Percentiles rank a stretch among this genome's conserved stretches.
Evolutionary conservation across 2,113 vertebrate genomes (phyloP).

Genomic region (Rhipidura dahli): DNA sequence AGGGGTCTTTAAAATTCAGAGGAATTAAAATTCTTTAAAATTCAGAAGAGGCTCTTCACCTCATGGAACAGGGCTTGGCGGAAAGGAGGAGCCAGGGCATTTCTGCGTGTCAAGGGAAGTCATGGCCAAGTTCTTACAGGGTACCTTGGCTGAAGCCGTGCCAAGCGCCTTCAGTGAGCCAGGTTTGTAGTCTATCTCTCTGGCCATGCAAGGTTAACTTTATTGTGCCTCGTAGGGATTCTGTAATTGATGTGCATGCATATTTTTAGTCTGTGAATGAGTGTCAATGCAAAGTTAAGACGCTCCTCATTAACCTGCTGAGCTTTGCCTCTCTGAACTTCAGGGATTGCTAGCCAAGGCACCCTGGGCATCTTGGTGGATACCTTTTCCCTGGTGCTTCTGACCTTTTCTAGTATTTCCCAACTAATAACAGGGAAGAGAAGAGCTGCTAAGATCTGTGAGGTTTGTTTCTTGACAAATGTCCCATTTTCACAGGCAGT

Average conservation of each 20-base stretch:
- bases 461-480: slow-evolving; percentile 80
- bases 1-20: slow-evolving; percentile 34
- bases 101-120: background rate
- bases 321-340: slow-evolving; percentile 2
- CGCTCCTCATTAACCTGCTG: slow-evolving; percentile 28
- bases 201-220: slow-evolving; percentile 65
- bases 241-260: slow-evolving; percentile 43
- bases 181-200: background rate
- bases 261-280: slow-evolving; percentile 1
- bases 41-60: background rate
- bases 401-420: slow-evolving; percentile 38
- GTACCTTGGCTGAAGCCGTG: background rate
- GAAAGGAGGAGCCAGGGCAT: background rate
- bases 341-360: background rate
- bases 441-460: slow-evolving; percentile 51
- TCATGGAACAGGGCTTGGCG: background rate
- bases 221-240: slow-evolving; percentile 56
- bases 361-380: background rate
- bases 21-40: no score
- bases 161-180: background rate
- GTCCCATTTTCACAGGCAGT: slow-evolving; percentile 82
- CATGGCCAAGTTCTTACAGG: background rate
- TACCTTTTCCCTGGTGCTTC: background rate
- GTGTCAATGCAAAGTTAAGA: slow-evolving; percentile 26
- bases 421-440: slow-evolving; percentile 58